Evolutionary conservation across 2,888 invertebrate species (phyloP).

Genomic region (Masnerella sp.): DNA sequence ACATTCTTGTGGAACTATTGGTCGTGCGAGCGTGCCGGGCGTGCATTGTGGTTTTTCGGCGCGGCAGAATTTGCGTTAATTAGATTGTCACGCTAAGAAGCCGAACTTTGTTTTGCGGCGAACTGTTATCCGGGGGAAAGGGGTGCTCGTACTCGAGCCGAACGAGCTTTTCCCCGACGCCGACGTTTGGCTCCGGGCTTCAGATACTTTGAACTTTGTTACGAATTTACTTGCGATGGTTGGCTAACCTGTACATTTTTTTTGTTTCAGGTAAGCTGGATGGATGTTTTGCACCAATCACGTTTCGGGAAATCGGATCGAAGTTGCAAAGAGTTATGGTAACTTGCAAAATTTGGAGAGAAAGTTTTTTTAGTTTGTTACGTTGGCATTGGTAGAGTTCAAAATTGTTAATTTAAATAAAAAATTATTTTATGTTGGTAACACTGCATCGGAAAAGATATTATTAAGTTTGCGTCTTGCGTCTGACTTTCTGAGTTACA

Average conservation of each 20-base stretch:
- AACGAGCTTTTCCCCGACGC: not conserved
- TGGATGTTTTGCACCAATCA: too few species aligned
- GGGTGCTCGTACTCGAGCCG: not conserved
- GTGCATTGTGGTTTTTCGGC: conserved; percentile 43
- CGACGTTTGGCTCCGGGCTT: conserved; percentile 29
- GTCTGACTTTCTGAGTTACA: too few species aligned
- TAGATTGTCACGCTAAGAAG: conserved; percentile 51
- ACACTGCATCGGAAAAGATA: too few species aligned
- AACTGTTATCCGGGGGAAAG: conserved; percentile 1
- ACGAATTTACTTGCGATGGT: conserved; percentile 16
- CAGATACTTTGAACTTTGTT: conserved; percentile 41
- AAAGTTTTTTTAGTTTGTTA: too few species aligned
- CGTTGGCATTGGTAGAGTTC: too few species aligned
- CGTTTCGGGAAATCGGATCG: too few species aligned
- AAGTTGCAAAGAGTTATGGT: too few species aligned
- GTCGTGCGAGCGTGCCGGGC: conserved; percentile 44
- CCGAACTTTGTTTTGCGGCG: conserved; percentile 17
- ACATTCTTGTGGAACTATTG: conserved; percentile 49
- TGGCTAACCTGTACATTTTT: conserved; percentile 10
- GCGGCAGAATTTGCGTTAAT: conserved; percentile 49
- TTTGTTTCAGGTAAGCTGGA: conserved; percentile 19
- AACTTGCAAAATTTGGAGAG: too few species aligned
- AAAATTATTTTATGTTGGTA: too few species aligned
- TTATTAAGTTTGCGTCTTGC: too few species aligned
- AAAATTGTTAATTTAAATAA: too few species aligned